Conservation (phyloP, 2,797 vertebrate genomes). For the Tenualosa thibaudeaui region DNA sequence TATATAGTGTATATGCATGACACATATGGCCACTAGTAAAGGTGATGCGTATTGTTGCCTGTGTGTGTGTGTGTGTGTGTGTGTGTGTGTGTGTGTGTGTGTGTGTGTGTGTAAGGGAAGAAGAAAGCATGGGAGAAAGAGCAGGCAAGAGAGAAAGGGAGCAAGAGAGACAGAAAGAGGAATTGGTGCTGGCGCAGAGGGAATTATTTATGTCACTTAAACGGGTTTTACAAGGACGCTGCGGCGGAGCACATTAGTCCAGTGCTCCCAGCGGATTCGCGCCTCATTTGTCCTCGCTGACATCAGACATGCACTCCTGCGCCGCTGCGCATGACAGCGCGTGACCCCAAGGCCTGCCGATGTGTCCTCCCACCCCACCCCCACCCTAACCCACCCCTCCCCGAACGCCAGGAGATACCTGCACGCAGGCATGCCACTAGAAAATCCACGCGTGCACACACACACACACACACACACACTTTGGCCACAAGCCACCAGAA, state of each 20-base stretch:
- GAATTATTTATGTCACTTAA: conserved; percentile 63
- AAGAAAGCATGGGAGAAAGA: background rate
- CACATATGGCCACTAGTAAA: background rate
- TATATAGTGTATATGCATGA: conserved; percentile 11
- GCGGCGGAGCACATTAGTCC: conserved; percentile 68
- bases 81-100: background rate
- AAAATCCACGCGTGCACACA: background rate
- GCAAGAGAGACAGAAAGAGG: conserved; percentile 35
- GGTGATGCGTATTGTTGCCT: background rate
- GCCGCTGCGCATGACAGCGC: conserved; percentile 56
- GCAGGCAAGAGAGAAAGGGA: conserved; percentile 23
- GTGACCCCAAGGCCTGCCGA: conserved; percentile 53
- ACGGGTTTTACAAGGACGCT: conserved; percentile 66
- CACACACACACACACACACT: background rate
- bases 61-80: background rate
- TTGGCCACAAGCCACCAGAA: background rate
- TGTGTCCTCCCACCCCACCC: conserved; percentile 14
- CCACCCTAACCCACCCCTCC: background rate
- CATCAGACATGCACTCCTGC: conserved; percentile 65
- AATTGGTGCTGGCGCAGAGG: conserved; percentile 17
- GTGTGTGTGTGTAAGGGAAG: background rate
- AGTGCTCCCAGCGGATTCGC: conserved; percentile 68
- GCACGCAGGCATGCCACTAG: background rate
- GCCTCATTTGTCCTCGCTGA: conserved; percentile 75
- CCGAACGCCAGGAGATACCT: background rate